These are phyloP conservation scores for Gallinago paraguaiae DNA, from an alignment of 2,113 vertebrate genomes.

Conservation along the genomic window DNA sequence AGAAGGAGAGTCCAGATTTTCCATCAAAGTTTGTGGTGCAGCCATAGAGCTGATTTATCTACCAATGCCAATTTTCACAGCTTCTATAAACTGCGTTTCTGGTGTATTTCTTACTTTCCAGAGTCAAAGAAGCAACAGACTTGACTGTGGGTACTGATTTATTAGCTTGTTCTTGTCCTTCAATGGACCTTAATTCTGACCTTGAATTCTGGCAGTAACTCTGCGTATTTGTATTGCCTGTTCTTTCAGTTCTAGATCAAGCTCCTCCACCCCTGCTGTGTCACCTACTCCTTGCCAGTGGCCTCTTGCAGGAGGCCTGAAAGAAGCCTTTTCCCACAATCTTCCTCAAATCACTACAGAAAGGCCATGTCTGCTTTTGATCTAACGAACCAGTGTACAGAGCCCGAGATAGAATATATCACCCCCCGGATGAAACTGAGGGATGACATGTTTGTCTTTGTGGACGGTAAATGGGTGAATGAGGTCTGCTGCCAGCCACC, in stretches of 20 bases:
- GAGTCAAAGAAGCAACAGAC: neutral
- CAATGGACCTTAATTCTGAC: neutral
- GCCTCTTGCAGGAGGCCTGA: neutral
- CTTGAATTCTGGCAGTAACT: neutral
- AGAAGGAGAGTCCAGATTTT: neutral
- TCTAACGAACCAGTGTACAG: neutral
- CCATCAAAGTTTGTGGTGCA: neutral
- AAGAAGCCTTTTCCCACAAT: neutral
- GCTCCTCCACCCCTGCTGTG: neutral
- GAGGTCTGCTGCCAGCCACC: constrained; percentile 43
- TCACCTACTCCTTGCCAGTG: neutral
- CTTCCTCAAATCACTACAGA: neutral
- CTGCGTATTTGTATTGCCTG: neutral
- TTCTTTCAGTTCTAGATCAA: neutral
- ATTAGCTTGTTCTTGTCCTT: neutral
- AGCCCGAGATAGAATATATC: constrained; percentile 41
- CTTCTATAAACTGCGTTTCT: neutral
- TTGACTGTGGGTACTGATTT: neutral
- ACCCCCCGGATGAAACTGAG: constrained; percentile 37
- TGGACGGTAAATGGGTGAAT: constrained; percentile 67
- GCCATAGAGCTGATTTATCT: neutral
- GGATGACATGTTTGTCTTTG: constrained; percentile 59
- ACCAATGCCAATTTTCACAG: neutral
- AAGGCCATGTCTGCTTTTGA: constrained; percentile 12
- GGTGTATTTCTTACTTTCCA: neutral